Conservation (phyloP, 1,140 invertebrate genomes). For the Drosophila tropicalis region DNA sequence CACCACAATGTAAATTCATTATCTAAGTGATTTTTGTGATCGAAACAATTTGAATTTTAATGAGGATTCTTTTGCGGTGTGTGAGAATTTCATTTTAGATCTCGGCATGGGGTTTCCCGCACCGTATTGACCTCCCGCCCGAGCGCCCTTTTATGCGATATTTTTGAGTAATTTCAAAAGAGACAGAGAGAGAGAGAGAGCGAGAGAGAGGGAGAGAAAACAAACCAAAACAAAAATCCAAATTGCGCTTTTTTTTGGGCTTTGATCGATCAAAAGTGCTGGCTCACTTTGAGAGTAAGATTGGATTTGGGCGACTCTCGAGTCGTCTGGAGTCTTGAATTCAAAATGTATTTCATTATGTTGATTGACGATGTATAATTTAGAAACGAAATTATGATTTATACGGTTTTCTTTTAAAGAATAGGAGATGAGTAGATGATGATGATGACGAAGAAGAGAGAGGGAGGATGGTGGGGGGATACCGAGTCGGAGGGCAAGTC, state of each 20-base stretch:
- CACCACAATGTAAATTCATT: neutral
- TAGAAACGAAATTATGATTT: conserved; percentile 77
- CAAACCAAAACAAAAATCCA: conserved; percentile 7
- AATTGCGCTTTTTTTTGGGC: conserved; percentile 14
- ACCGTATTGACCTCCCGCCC: no score
- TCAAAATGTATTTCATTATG: conserved; percentile 68
- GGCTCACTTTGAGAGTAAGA: conserved; percentile 59
- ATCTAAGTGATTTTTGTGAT: neutral
- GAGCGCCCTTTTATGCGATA: neutral
- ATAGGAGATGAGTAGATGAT: neutral
- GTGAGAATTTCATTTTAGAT: conserved; percentile 2
- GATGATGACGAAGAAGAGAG: neutral
- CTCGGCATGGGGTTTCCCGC: conserved; percentile 1
- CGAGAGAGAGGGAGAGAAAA: no score
- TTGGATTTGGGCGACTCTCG: conserved; percentile 39
- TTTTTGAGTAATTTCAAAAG: neutral
- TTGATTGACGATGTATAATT: conserved; percentile 80
- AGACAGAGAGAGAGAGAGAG: no score
- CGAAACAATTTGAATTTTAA: conserved; percentile 4
- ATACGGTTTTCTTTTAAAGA: conserved; percentile 61
- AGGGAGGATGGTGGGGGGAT: neutral
- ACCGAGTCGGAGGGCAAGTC: no score
- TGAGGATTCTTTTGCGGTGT: neutral
- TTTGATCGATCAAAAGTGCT: conserved; percentile 67
- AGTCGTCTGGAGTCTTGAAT: conserved; percentile 6